phyloP scores from a whole-genome alignment of 64 coral and sea anemone genomes.

The Actinia equina region DNA sequence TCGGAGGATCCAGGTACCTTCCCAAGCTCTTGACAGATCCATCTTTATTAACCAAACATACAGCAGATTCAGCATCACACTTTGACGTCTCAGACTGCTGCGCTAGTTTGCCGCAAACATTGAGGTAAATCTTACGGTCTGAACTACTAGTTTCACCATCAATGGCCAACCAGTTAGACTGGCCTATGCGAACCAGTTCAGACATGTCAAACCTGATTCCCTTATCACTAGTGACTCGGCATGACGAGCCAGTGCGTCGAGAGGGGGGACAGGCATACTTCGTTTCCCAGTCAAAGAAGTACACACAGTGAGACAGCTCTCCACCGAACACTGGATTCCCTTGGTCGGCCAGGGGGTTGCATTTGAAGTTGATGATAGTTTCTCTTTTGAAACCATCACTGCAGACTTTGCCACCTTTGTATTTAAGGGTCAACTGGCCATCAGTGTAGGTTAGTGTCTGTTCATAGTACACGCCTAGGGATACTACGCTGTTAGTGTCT shows the following conservation, averaged over 20 bases:
- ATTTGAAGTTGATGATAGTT: conserved; percentile 71
- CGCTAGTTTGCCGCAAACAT: conserved; percentile 71
- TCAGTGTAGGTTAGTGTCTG: conserved; percentile 68
- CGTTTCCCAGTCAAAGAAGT: conserved; percentile 84
- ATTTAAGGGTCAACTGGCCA: conserved; percentile 55
- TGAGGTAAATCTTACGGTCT: conserved; percentile 57
- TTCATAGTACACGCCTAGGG: conserved; percentile 42
- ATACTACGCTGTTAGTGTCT: conserved; percentile 11
- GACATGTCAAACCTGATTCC: conserved; percentile 71
- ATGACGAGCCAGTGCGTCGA: conserved; percentile 70
- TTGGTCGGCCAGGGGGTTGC: conserved; percentile 29
- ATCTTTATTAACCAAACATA: conserved; percentile 59
- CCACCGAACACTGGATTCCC: conserved; percentile 51
- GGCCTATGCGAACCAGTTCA: conserved; percentile 59
- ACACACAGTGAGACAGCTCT: conserved; percentile 67
- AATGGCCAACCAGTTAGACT: conserved; percentile 69
- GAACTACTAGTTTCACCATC: conserved; percentile 72
- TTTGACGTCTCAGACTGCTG: conserved; percentile 22
- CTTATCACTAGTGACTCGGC: conserved; percentile 42
- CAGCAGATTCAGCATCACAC: conserved; percentile 45
- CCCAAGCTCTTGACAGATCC: conserved; percentile 40
- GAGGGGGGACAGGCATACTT: conserved; percentile 83
- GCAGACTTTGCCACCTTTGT: conserved; percentile 52
- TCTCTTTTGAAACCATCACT: conserved; percentile 45
- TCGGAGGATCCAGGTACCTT: conserved; percentile 35